These are phyloP conservation scores for Orthosia gracilis DNA, from an alignment of 2,888 invertebrate species.

Conservation along the genomic window DNA sequence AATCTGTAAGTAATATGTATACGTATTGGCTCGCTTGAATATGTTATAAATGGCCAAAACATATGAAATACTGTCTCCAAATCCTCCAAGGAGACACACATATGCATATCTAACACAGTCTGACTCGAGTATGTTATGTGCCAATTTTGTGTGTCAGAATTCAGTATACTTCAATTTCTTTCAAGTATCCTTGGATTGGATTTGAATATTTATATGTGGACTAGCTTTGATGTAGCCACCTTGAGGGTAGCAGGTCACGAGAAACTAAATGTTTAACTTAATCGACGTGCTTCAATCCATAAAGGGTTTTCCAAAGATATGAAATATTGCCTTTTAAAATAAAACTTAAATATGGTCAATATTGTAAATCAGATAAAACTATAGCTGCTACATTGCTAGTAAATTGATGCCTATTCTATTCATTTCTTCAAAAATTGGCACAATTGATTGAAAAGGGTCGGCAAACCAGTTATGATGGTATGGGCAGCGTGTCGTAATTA, in stretches of 20 bases:
- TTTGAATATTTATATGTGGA: slow-evolving; percentile 51
- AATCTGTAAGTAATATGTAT: slow-evolving; percentile 5
- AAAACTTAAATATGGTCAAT: too few relatives aligned
- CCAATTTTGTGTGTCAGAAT: slow-evolving; percentile 11
- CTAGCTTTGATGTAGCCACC: slow-evolving; percentile 34
- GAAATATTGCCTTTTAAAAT: too few relatives aligned
- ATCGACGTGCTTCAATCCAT: background rate
- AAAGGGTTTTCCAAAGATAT: background rate
- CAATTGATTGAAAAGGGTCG: too few relatives aligned
- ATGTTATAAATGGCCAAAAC: slow-evolving; percentile 6
- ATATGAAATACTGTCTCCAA: slow-evolving; percentile 5
- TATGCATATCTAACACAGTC: slow-evolving; percentile 28
- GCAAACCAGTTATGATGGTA: too few relatives aligned
- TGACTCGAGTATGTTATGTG: slow-evolving; percentile 8
- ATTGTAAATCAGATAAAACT: too few relatives aligned
- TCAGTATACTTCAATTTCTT: slow-evolving; percentile 43
- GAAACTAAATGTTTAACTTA: slow-evolving; percentile 1
- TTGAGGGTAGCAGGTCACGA: slow-evolving; percentile 8
- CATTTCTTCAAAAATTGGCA: too few relatives aligned
- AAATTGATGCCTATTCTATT: too few relatives aligned
- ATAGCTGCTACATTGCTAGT: too few relatives aligned
- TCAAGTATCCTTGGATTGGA: slow-evolving; percentile 39
- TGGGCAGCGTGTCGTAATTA: too few relatives aligned
- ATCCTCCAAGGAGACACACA: background rate
- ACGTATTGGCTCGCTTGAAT: background rate